Evolutionary conservation across 2,888 invertebrate genomes (phyloP), one percentile per base, ranked within the genome.

Genomic region (Machimus atricapillus): DNA sequence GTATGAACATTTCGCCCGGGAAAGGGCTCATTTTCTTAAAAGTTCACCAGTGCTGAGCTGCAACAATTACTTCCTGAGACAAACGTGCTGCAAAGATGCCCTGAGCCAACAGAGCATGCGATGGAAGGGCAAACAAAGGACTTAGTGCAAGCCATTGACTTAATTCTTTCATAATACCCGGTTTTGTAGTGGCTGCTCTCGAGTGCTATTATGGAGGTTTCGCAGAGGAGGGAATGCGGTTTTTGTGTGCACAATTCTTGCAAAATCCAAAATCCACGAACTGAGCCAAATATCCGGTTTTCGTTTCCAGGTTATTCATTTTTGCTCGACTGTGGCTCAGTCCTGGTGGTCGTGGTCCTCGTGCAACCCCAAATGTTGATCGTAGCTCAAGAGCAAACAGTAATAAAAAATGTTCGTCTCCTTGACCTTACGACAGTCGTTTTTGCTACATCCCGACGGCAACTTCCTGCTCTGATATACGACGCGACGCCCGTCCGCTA

Each of bases 101-200:
- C 74, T 40, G n/a, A 85, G 85, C 85, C 12, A 85, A 85, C 74
- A 85, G 27, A n/a, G 74, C 46, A 74, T n/a, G 74, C 31, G 85
- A 74, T 85, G 46, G 46, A 23, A 85, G 16, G 27, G 85, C 74
- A 85, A 85, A 85, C 85, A 85, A 46, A 85, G 74, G 85, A 85
- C 85, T 73, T 85, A 85, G 85, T 74, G 74, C 74, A 85, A 82
- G 31, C 87, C 79, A 87, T 79, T 79, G 87, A 87, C 81, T 87
- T 85, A 87, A 85, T 87, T 87, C 85, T 86, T 79, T 82, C 85
- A 87, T 79, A 87, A 86, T 85, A 82, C 81, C 31, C 66, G 58
- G 77, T 85, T 79, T 77, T 85, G 73, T 79, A 87, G 79, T 85
- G 74, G 81, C 79, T 87, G 73, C 87, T 78, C 81, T 87, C 79